Base-by-base conservation (phyloP, 2,888 invertebrate species). In the Cerastis rubricosa region DNA sequence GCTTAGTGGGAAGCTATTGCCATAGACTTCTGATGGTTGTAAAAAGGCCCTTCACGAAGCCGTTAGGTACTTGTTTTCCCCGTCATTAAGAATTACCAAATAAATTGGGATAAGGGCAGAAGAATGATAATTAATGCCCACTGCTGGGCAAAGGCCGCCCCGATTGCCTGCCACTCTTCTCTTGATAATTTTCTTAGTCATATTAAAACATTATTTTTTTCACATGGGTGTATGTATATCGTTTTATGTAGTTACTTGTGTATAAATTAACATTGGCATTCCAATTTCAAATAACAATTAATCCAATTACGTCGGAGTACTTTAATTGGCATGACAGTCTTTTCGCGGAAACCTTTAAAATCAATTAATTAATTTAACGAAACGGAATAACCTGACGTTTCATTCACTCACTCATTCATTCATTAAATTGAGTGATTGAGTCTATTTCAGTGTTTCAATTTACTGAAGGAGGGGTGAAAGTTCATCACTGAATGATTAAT, bases 401-500 rank as follows among this genome's bases (percentile, higher is more conserved):
- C 70, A 70, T 73, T 76, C 65, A 49, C 5, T 59, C 59, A 59
- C 19, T 59, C 59, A 9, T 11, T 69, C 69, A 70, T 71, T 80
- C 74, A 71, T 29, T 74, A n/a, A n/a, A 78, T 72, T 80, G 71
- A 71, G 59, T 75, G 51, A 71, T 78, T 69, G 29, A 47, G 59
- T 66, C 17, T 66, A 64, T 72, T 74, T 71, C 63, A 66, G 75
- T 45, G 51, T 35, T 64, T 66, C 57, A 64, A 80, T 29, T 73
- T 51, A 57, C 2, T 61, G 66, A 69, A 71, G 54, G 40, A 54
- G 74, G 73, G 49, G n/a, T 49, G 7, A 9, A 61, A 45, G 22
- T 68, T 66, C 14, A 54, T 66, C 59, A 61, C n/a, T 66, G n/a
- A 65, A 35, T 51, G 59, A 22, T 65, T 68, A 59, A 65, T 65